Evolutionary conservation across 2,797 vertebrate genomes (phyloP).

Genomic region (Gymnoscopelus braueri): DNA sequence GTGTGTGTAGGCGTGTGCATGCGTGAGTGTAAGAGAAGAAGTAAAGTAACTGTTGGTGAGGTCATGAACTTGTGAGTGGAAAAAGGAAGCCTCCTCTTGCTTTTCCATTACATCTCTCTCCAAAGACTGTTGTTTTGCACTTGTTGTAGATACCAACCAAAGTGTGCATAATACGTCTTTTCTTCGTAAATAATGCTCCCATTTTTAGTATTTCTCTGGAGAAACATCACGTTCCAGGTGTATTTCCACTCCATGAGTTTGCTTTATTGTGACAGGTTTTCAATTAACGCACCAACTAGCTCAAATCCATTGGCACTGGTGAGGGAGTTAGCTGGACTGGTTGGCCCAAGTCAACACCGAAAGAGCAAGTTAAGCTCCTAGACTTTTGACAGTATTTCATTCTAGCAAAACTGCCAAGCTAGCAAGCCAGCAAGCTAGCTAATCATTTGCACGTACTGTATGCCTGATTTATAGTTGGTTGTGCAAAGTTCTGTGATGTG

Average conservation of each 20-base stretch:
- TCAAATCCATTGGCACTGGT: neutral
- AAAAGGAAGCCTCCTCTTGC: conserved; percentile 15
- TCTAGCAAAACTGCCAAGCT: neutral
- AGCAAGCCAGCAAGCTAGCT: neutral
- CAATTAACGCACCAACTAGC: conserved; percentile 1
- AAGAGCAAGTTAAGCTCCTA: no score
- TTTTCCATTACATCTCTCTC: conserved; percentile 53
- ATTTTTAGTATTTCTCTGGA: conserved; percentile 34
- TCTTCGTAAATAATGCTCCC: conserved; percentile 22
- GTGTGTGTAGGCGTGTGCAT: neutral
- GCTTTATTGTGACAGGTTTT: conserved; percentile 17
- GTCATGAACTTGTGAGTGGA: conserved; percentile 44
- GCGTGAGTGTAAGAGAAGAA: neutral
- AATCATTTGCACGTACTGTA: no score
- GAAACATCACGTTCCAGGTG: conserved; percentile 23
- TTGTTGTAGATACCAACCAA: conserved; percentile 53
- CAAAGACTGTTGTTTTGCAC: conserved; percentile 44
- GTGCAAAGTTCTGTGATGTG: no score
- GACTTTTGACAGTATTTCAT: no score
- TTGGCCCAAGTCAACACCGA: no score
- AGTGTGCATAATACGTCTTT: conserved; percentile 30
- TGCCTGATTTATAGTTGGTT: no score
- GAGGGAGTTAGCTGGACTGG: neutral
- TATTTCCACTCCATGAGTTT: conserved; percentile 16
- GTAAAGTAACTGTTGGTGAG: conserved; percentile 35